Base-by-base conservation (phyloP, 2,888 invertebrate species). In the Perdita meconis region DNA sequence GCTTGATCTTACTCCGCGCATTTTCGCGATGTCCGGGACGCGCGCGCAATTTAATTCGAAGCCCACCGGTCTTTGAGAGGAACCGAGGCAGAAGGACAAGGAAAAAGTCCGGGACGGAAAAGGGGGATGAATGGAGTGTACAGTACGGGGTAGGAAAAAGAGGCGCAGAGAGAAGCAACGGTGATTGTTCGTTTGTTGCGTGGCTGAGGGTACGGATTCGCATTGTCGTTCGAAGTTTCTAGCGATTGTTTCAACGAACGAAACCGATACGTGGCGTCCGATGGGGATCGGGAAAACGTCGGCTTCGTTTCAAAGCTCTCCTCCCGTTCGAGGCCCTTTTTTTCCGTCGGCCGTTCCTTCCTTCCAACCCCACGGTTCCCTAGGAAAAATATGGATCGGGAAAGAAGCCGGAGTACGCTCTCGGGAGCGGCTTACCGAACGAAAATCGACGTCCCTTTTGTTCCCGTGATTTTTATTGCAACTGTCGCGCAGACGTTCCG, bases 181-280 rank as follows among this genome's bases (percentile, higher is more conserved):
- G 26, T 34, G 76, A 75, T 74, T 69, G 77, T 69, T 69, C 64
- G 64, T 42, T 56, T 16, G 77, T 55, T 59, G 64, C 77, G 68
- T 34, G 47, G 53, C 34, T 19, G 63, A 60, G 60, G 65, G 22
- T 51, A 70, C 78, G n/a, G 66, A 44, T 47, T 55, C 68, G 80
- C 61, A 74, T 80, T 80, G 80, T 80, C 80, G 73, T 67, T 38
- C 66, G 44, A 70, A 80, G 75, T 80, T 80, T 67, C 65, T 64
- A 65, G 51, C 64, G 71, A 80, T 80, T 80, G 81, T 80, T 80
- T 71, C 75, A 26, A 42, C 10, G 63, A 64, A 75, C 75, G 71
- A 60, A 63, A 71, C 80, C 67, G 75, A 80, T 80, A 67, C 67
- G 34, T 19, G 34, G 36, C 56, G 69, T 44, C 36, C 56, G 60